Base-by-base conservation (phyloP, 2,888 invertebrate species). In the Chorisops tibialis region DNA sequence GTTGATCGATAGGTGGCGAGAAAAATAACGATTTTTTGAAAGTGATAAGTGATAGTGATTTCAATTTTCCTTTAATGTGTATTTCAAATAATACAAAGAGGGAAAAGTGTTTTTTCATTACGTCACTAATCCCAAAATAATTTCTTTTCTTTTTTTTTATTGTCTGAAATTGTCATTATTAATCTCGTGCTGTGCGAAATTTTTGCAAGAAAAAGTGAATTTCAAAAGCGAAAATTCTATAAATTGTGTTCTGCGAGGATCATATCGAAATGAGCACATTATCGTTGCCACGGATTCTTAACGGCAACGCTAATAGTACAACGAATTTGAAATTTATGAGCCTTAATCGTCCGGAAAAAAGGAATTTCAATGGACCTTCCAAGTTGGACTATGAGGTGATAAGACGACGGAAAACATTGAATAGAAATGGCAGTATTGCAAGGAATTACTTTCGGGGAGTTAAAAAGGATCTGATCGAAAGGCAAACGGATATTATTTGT, bases 401-500 rank as follows among this genome's bases (percentile, higher is more conserved):
- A 24, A 63, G 41, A 30, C 48, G 62, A 35, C 48, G 65, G 11
- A 51, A 50, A 51, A 50, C 67, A 56, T 65, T 77, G 3, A 75
- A 74, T 59, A 69, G 73, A 62, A 82, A 82, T 73, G 83, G 83
- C 16, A 81, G 78, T 65, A 83, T 82, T 51, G 81, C 84, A 54
- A 82, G 84, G 72, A 85, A 85, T 74, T 83, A 83, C 73, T 90
- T 91, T 76, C 84, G 90, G 70, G 91, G 91, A 39, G 81, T 91
- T 63, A 89, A 87, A 73, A 91, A 88, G 75, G 87, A 89, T 71
- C 83, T 87, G 71, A 74, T 91, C 67, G 87, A 88, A 67, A 81
- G 85, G 69, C 88, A 87, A 77, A 87, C 87, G n/a, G 86, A 85
- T 72, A 79, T 87, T 69, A 82, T 87, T 71, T 83, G 90, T 68